Evolutionary conservation across 2,888 invertebrate species (phyloP).

Genomic region (Thumatha senex): DNA sequence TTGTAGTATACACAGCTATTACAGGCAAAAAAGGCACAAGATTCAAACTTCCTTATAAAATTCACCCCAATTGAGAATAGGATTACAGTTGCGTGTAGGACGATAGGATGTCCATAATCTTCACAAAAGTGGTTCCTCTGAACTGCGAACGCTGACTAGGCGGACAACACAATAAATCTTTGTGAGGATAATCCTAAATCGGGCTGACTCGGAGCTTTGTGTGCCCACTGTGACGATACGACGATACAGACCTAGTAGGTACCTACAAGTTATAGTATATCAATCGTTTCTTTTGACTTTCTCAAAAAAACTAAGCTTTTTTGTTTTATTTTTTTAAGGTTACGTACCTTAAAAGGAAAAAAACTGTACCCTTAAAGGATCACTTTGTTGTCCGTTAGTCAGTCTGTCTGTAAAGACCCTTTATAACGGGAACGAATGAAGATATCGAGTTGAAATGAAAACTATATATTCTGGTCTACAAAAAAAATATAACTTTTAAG

Average conservation of each 20-base stretch:
- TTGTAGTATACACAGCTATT: no score
- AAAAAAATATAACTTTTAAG: no score
- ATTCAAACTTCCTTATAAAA: conserved; percentile 19
- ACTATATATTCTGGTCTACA: no score
- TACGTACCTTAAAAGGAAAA: no score
- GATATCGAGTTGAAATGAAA: no score
- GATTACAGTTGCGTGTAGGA: conserved; percentile 30
- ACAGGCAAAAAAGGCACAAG: conserved; percentile 7
- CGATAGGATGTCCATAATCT: conserved; percentile 46
- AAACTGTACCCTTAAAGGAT: no score
- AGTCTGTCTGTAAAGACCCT: no score
- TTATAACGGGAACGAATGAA: no score
- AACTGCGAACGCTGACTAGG: conserved; percentile 31
- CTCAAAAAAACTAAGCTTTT: conserved; percentile 15
- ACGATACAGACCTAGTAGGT: conserved; percentile 19
- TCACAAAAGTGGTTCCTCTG: conserved; percentile 40
- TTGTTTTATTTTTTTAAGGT: no score
- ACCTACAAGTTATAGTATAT: conserved; percentile 18
- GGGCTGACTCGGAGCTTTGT: conserved; percentile 45
- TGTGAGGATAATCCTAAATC: conserved; percentile 51
- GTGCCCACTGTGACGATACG: conserved; percentile 33
- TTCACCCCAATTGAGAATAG: conserved; percentile 27
- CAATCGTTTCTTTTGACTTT: conserved; percentile 28
- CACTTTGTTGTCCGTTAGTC: no score
- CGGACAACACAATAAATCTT: conserved; percentile 57